Evolutionary conservation across 2,797 vertebrate genomes (phyloP), one percentile per base, ranked within the genome.

Genomic region (Rhinichthys osculus): DNA sequence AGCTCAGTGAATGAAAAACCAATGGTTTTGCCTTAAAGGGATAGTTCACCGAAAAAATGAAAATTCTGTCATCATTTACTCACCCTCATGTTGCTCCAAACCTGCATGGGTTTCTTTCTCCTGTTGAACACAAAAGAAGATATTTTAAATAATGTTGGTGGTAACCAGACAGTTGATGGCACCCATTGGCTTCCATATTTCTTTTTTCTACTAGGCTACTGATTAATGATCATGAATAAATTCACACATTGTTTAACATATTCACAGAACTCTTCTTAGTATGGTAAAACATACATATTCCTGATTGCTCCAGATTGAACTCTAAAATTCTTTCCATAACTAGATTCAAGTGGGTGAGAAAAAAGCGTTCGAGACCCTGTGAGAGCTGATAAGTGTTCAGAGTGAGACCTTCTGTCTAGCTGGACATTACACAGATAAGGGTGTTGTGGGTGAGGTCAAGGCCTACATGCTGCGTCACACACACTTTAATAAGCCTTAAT

Each of bases 351-450:
- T 79, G 85, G 21, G 23, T 90, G 71, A 27, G 42, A 72, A 44
- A 47, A 80, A 50, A 70, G n/a, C 54, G 30, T 87, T 73, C 62
- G 66, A 50, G 13, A 71, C 57, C 16, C 33, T 64, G 27, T 27
- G 62, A 57, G 69, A 38, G 59, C 87, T 79, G 88, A 84, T 88
- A 88, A 82, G 62, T 77, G 72, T 80, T 54, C 57, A 57, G 67
- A 70, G 64, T 83, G 81, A 81, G 35, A 52, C 70, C 54, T 50
- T 81, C 23, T 11, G 27, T 82, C 42, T 19, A 38, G 5, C 67
- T 54, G 62, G 67, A 84, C 42, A 11, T 27, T 19, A 69, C 50
- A 72, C 17, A 84, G 50, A 84, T 40, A 66, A 67, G 73, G 67
- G 73, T 76, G 81, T 82, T 40, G 13, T 13, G 14, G 62, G 17